Conservation (phyloP, 1,140 invertebrate species). For the Pinna nobilis region DNA sequence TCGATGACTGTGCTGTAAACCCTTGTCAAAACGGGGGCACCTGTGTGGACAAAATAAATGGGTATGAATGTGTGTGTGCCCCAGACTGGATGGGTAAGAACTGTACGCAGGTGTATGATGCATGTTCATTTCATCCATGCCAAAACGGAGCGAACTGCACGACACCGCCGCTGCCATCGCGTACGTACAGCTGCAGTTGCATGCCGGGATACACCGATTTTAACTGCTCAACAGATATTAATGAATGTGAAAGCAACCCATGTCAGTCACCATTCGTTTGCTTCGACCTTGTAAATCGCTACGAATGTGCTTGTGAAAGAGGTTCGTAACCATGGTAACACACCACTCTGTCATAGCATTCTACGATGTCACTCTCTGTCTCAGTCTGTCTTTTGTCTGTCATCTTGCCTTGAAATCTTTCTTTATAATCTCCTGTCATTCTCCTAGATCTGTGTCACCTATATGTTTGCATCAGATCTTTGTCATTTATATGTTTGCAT, state of each 20-base stretch:
- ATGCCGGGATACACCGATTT: constrained; percentile 47
- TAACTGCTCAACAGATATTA: constrained; percentile 60
- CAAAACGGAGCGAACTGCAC: constrained; percentile 59
- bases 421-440: too few relatives aligned
- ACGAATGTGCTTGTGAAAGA: constrained; percentile 56
- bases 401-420: too few relatives aligned
- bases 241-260: constrained; percentile 54
- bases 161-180: constrained; percentile 74
- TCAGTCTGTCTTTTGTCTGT: too few relatives aligned
- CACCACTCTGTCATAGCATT: not conserved
- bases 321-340: constrained; percentile 40
- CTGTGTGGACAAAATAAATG: constrained; percentile 84
- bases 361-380: too few relatives aligned
- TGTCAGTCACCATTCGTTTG: constrained; percentile 53
- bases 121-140: constrained; percentile 75
- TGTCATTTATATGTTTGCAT: too few relatives aligned
- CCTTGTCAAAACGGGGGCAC: constrained; percentile 48
- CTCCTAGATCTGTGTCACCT: too few relatives aligned
- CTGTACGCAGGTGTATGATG: constrained; percentile 47
- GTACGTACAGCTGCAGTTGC: constrained; percentile 54
- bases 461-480: too few relatives aligned
- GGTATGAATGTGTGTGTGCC: constrained; percentile 76
- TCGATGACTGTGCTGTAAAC: constrained; percentile 53
- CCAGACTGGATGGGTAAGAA: constrained; percentile 50
- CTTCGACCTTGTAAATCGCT: constrained; percentile 53